phyloP scores from a whole-genome alignment of 2,888 invertebrate genomes.

The Noctuana brunneofusca region DNA sequence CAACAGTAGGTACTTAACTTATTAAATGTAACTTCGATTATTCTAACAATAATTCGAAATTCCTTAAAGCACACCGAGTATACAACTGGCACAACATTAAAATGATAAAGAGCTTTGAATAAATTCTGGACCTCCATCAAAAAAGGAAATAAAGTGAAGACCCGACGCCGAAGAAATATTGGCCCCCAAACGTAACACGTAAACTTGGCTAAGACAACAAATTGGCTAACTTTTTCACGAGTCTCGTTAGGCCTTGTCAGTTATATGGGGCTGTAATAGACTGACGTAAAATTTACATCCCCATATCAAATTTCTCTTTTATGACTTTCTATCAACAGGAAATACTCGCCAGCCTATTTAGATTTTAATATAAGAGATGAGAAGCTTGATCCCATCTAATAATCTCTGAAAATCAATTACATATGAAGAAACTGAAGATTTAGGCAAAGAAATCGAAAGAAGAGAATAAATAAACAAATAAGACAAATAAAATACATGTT shows the following conservation, averaged over 20 bases:
- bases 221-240: constrained; percentile 33
- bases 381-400: background rate
- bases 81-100: background rate
- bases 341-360: background rate
- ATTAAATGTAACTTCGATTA: too few relatives aligned
- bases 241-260: constrained; percentile 32
- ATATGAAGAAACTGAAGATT: too few relatives aligned
- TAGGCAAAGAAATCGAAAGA: too few relatives aligned
- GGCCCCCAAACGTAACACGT: constrained; percentile 22
- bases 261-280: constrained; percentile 31
- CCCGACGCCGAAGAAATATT: constrained; percentile 15
- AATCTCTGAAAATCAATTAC: too few relatives aligned
- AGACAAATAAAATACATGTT: too few relatives aligned
- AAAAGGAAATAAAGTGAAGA: constrained; percentile 14
- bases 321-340: constrained; percentile 19
- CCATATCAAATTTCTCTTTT: constrained; percentile 29
- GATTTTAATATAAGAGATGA: constrained; percentile 14
- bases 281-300: constrained; percentile 31
- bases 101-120: constrained; percentile 18
- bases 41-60: background rate
- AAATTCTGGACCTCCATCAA: constrained; percentile 22
- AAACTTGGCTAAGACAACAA: constrained; percentile 33
- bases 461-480: too few relatives aligned
- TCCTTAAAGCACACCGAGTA: background rate
- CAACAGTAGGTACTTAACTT: too few relatives aligned